Evolutionary conservation across 2,797 vertebrate species (phyloP), one percentile per base, ranked within the genome.

Genomic region (Argentina silus): DNA sequence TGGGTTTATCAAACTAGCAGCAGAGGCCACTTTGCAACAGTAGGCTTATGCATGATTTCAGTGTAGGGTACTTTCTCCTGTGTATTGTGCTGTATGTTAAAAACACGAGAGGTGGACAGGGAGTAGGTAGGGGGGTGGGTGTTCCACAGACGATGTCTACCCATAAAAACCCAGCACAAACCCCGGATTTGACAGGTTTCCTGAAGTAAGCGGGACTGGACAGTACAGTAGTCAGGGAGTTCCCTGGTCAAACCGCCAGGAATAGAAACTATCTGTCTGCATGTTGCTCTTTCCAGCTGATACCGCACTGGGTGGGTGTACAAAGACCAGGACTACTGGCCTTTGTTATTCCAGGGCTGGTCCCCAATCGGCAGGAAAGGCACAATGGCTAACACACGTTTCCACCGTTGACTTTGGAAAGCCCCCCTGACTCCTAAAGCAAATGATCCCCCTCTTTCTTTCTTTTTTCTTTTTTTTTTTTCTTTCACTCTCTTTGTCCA

Each of bases 271-370:
- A 17, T 43, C 70, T 74, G 51, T 81, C 75, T 81, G 74, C 65
- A 65, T 73, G 76, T 78, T 82, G 76, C 72, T 79, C 72, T 87
- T 80, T 82, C 76, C 81, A 85, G 64, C 73, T 56, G 74, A 83
- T 72, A 48, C 42, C 21, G 45, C n/a, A 7, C 27, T 57, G 44
- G 36, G 62, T 42, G 63, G 60, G 42, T 7, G 15, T 43, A 83
- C 83, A 84, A 78, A 88, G 76, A 82, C 59, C 8, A 10, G 67
- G 61, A 75, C 80, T 50, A 74, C 73, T 77, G 57, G 64, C 36
- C 42, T 87, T 85, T 89, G 84, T 90, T 84, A 75, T 83, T 81
- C 56, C 79, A 79, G 75, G 72, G 75, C 43, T 57, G 2, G 61
- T 74, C 74, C 45, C 68, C 64, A 78, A 73, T 74, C 42, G 71